phyloP scores from a whole-genome alignment of 2,888 invertebrate genomes.

The Polydrusus pterygomalis region DNA sequence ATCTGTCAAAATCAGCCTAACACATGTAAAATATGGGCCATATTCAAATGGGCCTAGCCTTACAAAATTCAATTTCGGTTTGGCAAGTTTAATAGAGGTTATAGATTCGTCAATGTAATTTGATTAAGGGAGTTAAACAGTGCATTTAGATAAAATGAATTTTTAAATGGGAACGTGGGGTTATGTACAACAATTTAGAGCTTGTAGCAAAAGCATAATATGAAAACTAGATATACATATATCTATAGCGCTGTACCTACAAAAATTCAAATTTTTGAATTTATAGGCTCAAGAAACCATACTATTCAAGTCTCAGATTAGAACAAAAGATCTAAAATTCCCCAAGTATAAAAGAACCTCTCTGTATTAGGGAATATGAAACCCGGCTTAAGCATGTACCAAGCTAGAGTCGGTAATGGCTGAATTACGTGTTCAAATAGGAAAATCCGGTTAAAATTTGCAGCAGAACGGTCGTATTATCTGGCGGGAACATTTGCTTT shows the following conservation, averaged over 20 bases:
- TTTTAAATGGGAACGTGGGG: neutral
- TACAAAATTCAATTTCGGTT: constrained; percentile 24
- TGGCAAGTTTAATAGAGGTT: constrained; percentile 22
- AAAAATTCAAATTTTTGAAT: too few relatives aligned
- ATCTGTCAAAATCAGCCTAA: constrained; percentile 52
- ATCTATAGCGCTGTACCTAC: too few relatives aligned
- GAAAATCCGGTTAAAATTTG: constrained; percentile 56
- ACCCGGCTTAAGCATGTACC: constrained; percentile 48
- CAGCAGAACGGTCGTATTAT: constrained; percentile 54
- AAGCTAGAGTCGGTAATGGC: constrained; percentile 53
- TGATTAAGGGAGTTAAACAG: neutral
- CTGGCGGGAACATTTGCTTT: constrained; percentile 53
- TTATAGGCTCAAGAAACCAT: neutral
- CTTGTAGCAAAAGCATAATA: too few relatives aligned
- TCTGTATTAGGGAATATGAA: constrained; percentile 38
- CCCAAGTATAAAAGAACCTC: constrained; percentile 28
- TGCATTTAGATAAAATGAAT: neutral
- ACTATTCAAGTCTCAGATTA: neutral
- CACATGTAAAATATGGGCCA: constrained; percentile 38
- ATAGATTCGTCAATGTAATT: constrained; percentile 8
- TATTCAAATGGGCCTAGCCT: constrained; percentile 38
- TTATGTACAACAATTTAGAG: too few relatives aligned
- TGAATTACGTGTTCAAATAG: constrained; percentile 55
- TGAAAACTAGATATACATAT: too few relatives aligned
- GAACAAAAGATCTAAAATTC: neutral